These are phyloP conservation scores for Nothura maculosa DNA, from an alignment of 2,797 vertebrate genomes.

Conservation along the genomic window DNA sequence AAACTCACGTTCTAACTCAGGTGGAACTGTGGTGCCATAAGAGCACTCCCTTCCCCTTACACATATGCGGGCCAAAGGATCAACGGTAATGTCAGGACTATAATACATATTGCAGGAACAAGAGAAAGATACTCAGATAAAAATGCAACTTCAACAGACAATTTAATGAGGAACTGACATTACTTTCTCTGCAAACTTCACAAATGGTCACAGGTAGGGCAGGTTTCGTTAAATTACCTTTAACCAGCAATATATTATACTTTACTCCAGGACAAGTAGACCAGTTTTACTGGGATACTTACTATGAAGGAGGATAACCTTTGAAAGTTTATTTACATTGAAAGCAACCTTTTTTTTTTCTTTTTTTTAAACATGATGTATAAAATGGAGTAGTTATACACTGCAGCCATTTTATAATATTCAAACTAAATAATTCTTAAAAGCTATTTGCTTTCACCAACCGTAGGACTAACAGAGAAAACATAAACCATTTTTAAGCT, in stretches of 20 bases:
- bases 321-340: conserved; percentile 58
- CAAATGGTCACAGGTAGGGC: background rate
- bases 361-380: background rate
- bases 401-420: conserved; percentile 55
- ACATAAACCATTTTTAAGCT: background rate
- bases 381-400: conserved; percentile 63
- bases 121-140: conserved; percentile 3
- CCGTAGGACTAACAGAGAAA: conserved; percentile 7
- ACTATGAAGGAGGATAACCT: conserved; percentile 45
- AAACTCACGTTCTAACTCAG: background rate
- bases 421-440: conserved; percentile 62
- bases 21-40: background rate
- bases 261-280: conserved; percentile 69
- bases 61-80: background rate
- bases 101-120: background rate
- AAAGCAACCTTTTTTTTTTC: conserved; percentile 40
- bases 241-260: conserved; percentile 70
- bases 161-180: conserved; percentile 18
- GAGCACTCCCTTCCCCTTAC: background rate
- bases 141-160: conserved; percentile 37
- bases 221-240: conserved; percentile 62
- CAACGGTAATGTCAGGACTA: background rate
- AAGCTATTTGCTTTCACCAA: conserved; percentile 40
- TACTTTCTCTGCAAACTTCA: conserved; percentile 48
- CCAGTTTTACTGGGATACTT: conserved; percentile 76